phyloP scores from a whole-genome alignment of 2,113 vertebrate species.

The Trematomus loennbergii region DNA sequence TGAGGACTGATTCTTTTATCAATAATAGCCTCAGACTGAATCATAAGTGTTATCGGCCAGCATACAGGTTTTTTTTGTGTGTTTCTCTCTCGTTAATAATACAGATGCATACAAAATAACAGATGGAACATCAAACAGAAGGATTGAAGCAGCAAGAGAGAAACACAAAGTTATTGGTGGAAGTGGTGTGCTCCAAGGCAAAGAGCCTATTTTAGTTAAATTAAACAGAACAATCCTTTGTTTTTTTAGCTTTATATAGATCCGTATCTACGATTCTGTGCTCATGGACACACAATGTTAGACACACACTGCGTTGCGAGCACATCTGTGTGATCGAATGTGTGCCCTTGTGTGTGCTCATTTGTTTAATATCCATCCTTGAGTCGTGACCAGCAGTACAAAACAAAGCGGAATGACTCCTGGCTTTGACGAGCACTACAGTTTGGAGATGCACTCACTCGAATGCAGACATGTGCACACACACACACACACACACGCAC shows the following conservation, averaged over 20 bases:
- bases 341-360: neutral
- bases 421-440: slow-evolving; percentile 4
- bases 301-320: neutral
- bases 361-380: neutral
- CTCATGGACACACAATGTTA: too few species aligned
- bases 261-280: neutral
- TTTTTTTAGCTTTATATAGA: slow-evolving; percentile 4
- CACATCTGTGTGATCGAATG: neutral
- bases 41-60: neutral
- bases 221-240: slow-evolving; percentile 2
- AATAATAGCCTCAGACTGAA: neutral
- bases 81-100: neutral
- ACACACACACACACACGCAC: too few species aligned
- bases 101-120: slow-evolving; percentile 12
- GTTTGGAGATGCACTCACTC: neutral
- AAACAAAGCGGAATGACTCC: slow-evolving; percentile 10
- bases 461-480: neutral
- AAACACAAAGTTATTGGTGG: neutral
- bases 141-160: neutral
- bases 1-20: neutral
- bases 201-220: neutral
- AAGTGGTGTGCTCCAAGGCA: neutral
- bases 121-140: slow-evolving; percentile 20
- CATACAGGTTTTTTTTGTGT: neutral
- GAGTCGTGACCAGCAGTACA: slow-evolving; percentile 5